These are phyloP conservation scores for Amphipyra berbera DNA, from an alignment of 2,888 invertebrate genomes.

Conservation along the genomic window DNA sequence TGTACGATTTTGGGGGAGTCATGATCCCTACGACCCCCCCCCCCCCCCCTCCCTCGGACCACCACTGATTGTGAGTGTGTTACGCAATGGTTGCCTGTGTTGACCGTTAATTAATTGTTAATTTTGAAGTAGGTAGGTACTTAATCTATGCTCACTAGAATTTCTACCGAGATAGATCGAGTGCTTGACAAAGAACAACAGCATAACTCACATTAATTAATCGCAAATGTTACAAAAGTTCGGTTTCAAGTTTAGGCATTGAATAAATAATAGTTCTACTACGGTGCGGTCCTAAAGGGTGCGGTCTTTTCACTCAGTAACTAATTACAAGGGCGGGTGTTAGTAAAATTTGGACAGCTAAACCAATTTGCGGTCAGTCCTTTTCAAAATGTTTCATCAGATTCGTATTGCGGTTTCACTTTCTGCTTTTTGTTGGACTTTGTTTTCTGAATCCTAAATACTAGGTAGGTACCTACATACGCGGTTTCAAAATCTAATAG, in stretches of 20 bases:
- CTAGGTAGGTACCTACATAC: neutral
- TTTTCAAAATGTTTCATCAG: slow-evolving; percentile 18
- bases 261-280: slow-evolving; percentile 5
- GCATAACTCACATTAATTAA: neutral
- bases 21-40: too few species aligned
- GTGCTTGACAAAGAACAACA: too few species aligned
- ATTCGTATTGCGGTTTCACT: slow-evolving; percentile 5
- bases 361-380: slow-evolving; percentile 40
- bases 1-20: too few species aligned
- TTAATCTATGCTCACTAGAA: too few species aligned
- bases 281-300: slow-evolving; percentile 16
- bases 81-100: too few species aligned
- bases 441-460: neutral
- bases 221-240: slow-evolving; percentile 3
- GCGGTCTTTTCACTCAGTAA: slow-evolving; percentile 34
- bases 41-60: too few species aligned
- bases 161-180: too few species aligned
- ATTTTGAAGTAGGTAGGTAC: too few species aligned
- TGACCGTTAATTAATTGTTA: too few species aligned
- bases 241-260: neutral
- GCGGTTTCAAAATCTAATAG: too few species aligned
- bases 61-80: too few species aligned
- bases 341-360: slow-evolving; percentile 30
- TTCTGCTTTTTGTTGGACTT: neutral
- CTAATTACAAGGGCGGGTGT: slow-evolving; percentile 49